Evolutionary conservation across 2,888 invertebrate species (phyloP), one percentile per base, ranked within the genome.

Genomic region (Synanthedon tipuliformis): DNA sequence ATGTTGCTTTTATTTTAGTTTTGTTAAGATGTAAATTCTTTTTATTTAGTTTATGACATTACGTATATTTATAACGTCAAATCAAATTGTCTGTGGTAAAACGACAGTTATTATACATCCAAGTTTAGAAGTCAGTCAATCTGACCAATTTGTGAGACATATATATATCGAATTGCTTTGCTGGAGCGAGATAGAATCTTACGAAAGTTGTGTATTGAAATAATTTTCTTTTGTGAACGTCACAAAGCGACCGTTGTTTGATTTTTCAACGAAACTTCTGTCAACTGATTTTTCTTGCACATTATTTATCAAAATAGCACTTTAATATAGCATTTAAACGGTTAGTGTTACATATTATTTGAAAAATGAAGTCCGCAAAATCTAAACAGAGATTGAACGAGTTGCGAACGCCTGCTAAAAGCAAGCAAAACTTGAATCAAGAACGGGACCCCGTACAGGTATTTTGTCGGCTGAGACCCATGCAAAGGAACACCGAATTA

Each of bases 371-470:
- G 71, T 79, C 86, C 1, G 82, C 85, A 7, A 87, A 80, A 73
- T 87, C 86, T 16, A 87, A 86, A 76, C 80, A 74, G 54, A 79
- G 72, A 64, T 59, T 86, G 54, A 84, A 85, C 60, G 86, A 86
- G 48, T 68, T 87, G 64, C 77, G 85, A 55, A 87, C 87, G 41
- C 87, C 87, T 15, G 77, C 84, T 51, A 71, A 83, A 57, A 83
- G 85, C 65, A 79, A 75, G 62, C 82, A 85, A 71, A 83, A 84
- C 61, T 64, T 82, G 58, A 62, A 57, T 23, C 77, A 77, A 0
- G 86, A 87, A 0, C 88, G 89, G 59, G 94, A 96, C 75, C 92
- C 95, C 0, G 94, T 96, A 0, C 92, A 96, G 84, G 98, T 98
- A 0, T 98, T 91, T 68, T 97, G 97, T 70, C 89, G 98, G 16